phyloP scores from a whole-genome alignment of 2,113 vertebrate genomes.

The Saguinus midas region DNA sequence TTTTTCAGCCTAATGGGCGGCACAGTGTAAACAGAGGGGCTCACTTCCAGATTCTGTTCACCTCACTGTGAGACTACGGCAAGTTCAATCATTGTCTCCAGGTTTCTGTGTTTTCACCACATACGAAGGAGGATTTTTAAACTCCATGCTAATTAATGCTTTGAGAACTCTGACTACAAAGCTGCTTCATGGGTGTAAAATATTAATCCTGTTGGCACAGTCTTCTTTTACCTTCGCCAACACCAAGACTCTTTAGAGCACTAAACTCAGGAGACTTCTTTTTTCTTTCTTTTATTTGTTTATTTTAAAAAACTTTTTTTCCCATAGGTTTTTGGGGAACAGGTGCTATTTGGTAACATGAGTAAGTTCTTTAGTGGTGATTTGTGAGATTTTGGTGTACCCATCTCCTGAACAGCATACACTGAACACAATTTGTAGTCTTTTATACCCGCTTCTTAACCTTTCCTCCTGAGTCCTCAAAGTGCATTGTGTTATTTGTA shows the following conservation, averaged over 20 bases:
- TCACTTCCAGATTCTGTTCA: neutral
- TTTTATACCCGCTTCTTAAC: no score
- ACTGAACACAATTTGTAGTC: no score
- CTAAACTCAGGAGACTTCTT: slow-evolving; percentile 8
- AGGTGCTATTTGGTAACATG: no score
- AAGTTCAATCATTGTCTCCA: neutral
- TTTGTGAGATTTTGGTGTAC: no score
- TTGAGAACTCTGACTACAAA: neutral
- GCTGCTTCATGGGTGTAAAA: neutral
- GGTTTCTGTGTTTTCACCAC: neutral
- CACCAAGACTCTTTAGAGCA: slow-evolving; percentile 26
- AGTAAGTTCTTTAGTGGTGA: no score
- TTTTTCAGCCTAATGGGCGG: neutral
- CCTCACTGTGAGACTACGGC: neutral
- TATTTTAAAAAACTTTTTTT: no score
- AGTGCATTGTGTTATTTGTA: no score
- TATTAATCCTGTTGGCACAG: slow-evolving; percentile 12
- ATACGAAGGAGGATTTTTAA: neutral
- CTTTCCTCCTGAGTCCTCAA: no score
- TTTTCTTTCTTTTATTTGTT: neutral
- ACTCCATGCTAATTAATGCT: neutral
- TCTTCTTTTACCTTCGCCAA: neutral
- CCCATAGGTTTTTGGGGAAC: no score
- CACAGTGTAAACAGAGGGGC: neutral
- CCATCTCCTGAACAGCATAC: no score